Evolutionary conservation across 2,888 invertebrate species (phyloP).

Genomic region (Iselma pallidipennis): DNA sequence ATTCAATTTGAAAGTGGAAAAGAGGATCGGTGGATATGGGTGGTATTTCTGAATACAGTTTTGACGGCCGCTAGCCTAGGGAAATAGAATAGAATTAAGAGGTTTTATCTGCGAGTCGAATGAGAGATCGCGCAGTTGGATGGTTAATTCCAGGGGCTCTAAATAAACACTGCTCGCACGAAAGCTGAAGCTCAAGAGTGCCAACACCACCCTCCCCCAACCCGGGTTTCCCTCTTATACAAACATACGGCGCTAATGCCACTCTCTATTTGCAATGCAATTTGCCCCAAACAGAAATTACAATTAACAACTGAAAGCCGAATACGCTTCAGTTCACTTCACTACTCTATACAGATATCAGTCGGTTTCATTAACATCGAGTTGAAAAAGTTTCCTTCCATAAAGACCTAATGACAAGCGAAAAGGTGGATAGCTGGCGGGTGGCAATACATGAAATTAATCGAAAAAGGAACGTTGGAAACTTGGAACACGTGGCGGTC

Average conservation of each 20-base stretch:
- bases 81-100: constrained; percentile 49
- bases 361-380: constrained; percentile 10
- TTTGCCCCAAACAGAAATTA: constrained; percentile 51
- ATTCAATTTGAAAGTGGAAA: constrained; percentile 30
- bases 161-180: constrained; percentile 49
- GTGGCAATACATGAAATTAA: too few relatives aligned
- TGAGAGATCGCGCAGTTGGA: constrained; percentile 48
- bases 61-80: constrained; percentile 20
- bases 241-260: constrained; percentile 52
- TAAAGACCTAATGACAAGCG: background rate
- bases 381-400: background rate
- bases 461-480: too few relatives aligned
- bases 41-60: constrained; percentile 13
- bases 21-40: constrained; percentile 27
- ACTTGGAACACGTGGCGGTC: too few relatives aligned
- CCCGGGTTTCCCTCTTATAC: constrained; percentile 43
- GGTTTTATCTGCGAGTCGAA: constrained; percentile 52
- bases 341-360: constrained; percentile 32
- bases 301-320: constrained; percentile 52
- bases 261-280: constrained; percentile 47
- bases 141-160: constrained; percentile 54
- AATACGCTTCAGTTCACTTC: constrained; percentile 45
- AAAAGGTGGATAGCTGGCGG: too few relatives aligned
- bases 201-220: constrained; percentile 29
- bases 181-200: constrained; percentile 31